Percentiles rank a stretch among this genome's conserved stretches.
Evolutionary conservation across 2,113 vertebrate species (phyloP).

Genomic region (Larimichthys polyactis): DNA sequence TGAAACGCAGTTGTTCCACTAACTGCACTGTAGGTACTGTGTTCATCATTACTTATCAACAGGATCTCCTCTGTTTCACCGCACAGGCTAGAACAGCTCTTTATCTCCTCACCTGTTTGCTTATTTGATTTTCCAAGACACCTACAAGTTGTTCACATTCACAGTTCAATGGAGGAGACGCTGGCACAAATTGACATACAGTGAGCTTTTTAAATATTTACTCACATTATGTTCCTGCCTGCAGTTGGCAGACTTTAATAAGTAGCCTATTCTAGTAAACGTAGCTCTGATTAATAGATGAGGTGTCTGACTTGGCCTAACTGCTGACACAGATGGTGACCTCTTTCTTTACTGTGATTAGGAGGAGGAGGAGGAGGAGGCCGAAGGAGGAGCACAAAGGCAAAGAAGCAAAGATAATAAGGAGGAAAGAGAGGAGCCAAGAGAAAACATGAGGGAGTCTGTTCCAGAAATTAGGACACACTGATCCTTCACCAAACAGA

Average conservation of each 20-base stretch:
- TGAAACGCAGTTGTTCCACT: not conserved
- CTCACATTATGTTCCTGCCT: constrained; percentile 50
- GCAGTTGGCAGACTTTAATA: constrained; percentile 46
- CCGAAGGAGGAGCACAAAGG: not conserved
- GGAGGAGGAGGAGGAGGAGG: constrained; percentile 20
- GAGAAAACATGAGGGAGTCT: not conserved
- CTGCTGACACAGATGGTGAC: constrained; percentile 79
- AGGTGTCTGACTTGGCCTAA: constrained; percentile 62
- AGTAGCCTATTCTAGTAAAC: constrained; percentile 39
- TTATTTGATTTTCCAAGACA: constrained; percentile 45
- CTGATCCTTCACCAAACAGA: constrained; percentile 9
- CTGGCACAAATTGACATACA: constrained; percentile 33
- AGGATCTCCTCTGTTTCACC: not conserved
- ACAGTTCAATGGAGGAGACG: constrained; percentile 36
- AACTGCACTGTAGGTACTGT: not conserved
- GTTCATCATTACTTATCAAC: not conserved
- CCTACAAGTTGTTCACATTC: constrained; percentile 61
- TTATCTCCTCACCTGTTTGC: constrained; percentile 38
- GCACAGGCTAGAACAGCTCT: not conserved
- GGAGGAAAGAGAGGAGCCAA: not conserved
- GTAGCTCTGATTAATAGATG: constrained; percentile 72
- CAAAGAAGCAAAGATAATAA: constrained; percentile 11
- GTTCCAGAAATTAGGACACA: constrained; percentile 24
- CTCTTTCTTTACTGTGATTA: constrained; percentile 59
- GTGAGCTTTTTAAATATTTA: constrained; percentile 69